Evolutionary conservation across 2,113 vertebrate genomes (phyloP).

Genomic region (Pagrus major): DNA sequence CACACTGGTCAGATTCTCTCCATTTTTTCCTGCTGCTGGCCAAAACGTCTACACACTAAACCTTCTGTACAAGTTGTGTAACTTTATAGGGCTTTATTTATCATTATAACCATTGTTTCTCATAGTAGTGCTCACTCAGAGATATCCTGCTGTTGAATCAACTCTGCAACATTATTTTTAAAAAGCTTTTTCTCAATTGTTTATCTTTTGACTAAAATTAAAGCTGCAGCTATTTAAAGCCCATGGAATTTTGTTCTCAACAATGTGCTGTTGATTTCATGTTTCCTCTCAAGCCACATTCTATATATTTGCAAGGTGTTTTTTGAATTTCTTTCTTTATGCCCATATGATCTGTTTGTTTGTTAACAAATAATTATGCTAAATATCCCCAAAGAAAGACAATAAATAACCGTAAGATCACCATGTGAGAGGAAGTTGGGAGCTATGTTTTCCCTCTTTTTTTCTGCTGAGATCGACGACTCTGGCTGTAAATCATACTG

Average conservation of each 20-base stretch:
- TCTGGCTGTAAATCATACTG: constrained; percentile 24
- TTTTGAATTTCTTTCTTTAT: background rate
- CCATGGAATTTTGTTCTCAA: background rate
- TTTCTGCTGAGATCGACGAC: background rate
- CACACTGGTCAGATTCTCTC: background rate
- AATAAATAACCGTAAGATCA: background rate
- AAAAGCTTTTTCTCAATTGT: background rate
- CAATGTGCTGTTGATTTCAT: constrained; percentile 4
- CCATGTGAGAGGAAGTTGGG: constrained; percentile 15
- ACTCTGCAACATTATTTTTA: background rate
- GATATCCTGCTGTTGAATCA: constrained; percentile 2
- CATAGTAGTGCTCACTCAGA: too few species aligned
- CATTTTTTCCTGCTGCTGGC: background rate
- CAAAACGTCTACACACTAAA: background rate
- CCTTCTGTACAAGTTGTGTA: background rate
- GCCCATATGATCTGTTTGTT: background rate
- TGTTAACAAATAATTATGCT: background rate
- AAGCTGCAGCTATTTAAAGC: constrained; percentile 35
- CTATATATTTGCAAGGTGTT: background rate
- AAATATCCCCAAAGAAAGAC: constrained; percentile 5
- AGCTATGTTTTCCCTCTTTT: constrained; percentile 9
- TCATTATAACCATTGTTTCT: background rate
- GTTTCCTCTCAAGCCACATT: constrained; percentile 8
- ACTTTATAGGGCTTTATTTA: constrained; percentile 7
- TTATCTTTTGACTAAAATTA: constrained; percentile 10